phyloP scores from a whole-genome alignment of 2,113 vertebrate genomes.

The Larimichthys crocea region DNA sequence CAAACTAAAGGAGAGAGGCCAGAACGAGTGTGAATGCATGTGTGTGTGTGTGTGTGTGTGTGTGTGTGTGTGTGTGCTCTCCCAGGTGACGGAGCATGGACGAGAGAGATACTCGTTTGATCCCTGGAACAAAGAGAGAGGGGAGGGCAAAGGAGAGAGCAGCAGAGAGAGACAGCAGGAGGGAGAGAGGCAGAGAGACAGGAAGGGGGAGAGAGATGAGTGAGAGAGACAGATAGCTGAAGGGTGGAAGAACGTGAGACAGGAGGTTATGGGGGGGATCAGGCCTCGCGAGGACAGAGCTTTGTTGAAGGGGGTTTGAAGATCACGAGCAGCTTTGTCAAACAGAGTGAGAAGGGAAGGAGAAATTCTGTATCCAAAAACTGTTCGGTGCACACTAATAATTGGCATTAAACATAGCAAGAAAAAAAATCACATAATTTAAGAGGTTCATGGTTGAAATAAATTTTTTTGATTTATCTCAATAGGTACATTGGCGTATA shows the following conservation, averaged over 20 bases:
- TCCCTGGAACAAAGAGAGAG: conserved; percentile 79
- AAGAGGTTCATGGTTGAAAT: background rate
- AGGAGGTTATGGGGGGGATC: conserved; percentile 61
- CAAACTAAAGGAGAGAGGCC: conserved; percentile 45
- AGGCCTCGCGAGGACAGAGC: conserved; percentile 72
- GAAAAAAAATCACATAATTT: background rate
- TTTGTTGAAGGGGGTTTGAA: conserved; percentile 80
- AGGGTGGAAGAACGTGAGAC: conserved; percentile 37
- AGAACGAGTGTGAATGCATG: background rate
- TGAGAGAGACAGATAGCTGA: conserved; percentile 46
- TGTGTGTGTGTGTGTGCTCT: conserved; percentile 53
- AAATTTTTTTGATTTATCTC: no score
- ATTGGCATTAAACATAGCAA: conserved; percentile 3
- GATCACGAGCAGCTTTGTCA: conserved; percentile 77
- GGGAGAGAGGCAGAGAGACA: conserved; percentile 43
- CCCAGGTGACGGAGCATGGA: conserved; percentile 72
- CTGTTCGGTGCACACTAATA: conserved; percentile 10
- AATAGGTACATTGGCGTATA: no score
- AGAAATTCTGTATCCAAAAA: conserved; percentile 59
- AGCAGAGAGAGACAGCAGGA: conserved; percentile 51
- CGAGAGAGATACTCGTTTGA: conserved; percentile 77
- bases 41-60: conserved; percentile 43
- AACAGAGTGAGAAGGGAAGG: conserved; percentile 48
- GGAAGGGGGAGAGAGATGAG: conserved; percentile 22
- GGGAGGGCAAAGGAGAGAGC: conserved; percentile 69